Conservation (phyloP, 2,888 invertebrate genomes). For the Homarus gammarus region DNA sequence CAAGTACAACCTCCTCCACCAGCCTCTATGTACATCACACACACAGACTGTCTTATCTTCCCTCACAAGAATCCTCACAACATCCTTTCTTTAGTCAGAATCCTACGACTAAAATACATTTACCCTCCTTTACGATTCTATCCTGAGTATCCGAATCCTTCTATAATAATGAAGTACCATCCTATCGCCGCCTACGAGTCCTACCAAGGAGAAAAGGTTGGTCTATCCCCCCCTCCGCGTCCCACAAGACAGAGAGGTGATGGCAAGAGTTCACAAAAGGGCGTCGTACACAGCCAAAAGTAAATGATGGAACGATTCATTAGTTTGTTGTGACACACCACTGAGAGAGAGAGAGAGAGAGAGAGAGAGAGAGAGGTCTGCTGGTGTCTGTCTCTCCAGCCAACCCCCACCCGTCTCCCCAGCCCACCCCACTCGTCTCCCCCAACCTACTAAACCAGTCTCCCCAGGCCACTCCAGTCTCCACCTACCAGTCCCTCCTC, state of each 20-base stretch:
- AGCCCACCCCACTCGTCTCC: background rate
- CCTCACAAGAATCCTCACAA: no score
- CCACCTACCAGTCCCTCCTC: background rate
- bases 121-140: background rate
- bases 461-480: background rate
- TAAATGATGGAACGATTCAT: constrained; percentile 44
- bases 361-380: background rate
- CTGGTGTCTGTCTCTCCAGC: background rate
- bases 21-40: no score
- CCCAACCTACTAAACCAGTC: background rate
- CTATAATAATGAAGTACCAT: background rate
- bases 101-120: no score
- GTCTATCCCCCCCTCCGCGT: background rate
- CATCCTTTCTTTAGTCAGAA: no score
- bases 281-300: constrained; percentile 14
- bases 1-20: no score
- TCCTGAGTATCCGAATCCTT: background rate
- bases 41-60: no score
- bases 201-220: no score
- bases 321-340: constrained; percentile 2
- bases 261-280: constrained; percentile 24
- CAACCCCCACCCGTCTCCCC: background rate
- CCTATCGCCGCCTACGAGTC: constrained; percentile 16
- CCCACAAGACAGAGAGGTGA: background rate
- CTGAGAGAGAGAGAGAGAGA: background rate